These are phyloP conservation scores for Drosophila bocqueti DNA, from an alignment of 1,140 invertebrate genomes.

Conservation along the genomic window DNA sequence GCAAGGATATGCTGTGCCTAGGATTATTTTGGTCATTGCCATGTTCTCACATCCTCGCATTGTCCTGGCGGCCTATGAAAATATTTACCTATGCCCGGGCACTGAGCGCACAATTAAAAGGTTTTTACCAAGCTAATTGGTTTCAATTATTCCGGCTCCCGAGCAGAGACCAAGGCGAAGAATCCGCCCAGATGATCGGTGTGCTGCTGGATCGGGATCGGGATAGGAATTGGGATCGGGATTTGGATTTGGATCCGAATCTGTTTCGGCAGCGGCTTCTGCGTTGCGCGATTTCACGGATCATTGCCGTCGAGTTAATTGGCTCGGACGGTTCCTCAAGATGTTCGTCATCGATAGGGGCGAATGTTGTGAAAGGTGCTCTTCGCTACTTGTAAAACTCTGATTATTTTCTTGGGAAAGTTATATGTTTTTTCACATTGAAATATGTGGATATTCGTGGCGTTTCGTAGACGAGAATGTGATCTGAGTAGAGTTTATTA, in stretches of 20 bases:
- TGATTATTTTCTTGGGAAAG: constrained; percentile 14
- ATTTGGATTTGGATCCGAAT: constrained; percentile 4
- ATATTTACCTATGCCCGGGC: constrained; percentile 73
- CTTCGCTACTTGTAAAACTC: background rate
- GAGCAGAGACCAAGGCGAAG: constrained; percentile 60
- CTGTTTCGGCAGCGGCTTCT: constrained; percentile 38
- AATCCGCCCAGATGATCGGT: constrained; percentile 48
- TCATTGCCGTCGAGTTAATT: constrained; percentile 77
- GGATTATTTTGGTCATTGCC: constrained; percentile 83
- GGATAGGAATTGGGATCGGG: background rate
- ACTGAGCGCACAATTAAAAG: constrained; percentile 78
- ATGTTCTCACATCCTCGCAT: constrained; percentile 69
- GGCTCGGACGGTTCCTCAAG: constrained; percentile 45
- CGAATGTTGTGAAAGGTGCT: constrained; percentile 26
- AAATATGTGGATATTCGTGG: background rate
- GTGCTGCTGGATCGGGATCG: constrained; percentile 1
- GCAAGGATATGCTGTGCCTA: constrained; percentile 17
- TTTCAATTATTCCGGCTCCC: constrained; percentile 79
- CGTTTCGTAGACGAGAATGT: background rate
- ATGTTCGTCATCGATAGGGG: constrained; percentile 32
- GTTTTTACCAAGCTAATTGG: constrained; percentile 82
- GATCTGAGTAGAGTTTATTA: background rate
- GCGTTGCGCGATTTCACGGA: constrained; percentile 71
- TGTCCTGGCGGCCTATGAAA: constrained; percentile 68
- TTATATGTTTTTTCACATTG: background rate